These are phyloP conservation scores for Nephrotoma guestfalica DNA, from an alignment of 2,888 invertebrate species.

Conservation along the genomic window DNA sequence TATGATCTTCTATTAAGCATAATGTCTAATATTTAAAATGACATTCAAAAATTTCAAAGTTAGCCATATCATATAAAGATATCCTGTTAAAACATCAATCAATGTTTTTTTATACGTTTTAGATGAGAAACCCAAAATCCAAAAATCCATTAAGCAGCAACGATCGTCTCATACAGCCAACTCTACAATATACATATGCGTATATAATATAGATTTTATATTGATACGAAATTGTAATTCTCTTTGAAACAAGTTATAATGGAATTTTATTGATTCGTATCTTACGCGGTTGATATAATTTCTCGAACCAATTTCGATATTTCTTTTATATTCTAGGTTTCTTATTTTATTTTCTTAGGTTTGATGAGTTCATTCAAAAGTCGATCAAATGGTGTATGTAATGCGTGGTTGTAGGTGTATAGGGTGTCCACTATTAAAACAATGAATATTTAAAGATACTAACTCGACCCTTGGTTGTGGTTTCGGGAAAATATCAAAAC, in stretches of 20 bases:
- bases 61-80: not conserved
- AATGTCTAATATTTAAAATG: not conserved
- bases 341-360: not conserved
- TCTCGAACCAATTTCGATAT: not conserved
- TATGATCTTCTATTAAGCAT: not conserved
- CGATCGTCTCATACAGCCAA: not conserved
- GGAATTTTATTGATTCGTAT: conserved; percentile 3
- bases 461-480: too few species aligned
- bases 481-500: too few species aligned
- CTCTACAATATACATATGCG: not conserved
- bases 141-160: not conserved
- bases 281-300: conserved; percentile 1
- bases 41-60: not conserved
- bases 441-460: too few species aligned
- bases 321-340: not conserved
- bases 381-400: not conserved
- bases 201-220: not conserved
- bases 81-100: not conserved
- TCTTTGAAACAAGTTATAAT: conserved; percentile 1
- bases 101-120: not conserved
- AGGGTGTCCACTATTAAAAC: not conserved
- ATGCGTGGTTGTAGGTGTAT: not conserved
- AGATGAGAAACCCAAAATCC: not conserved
- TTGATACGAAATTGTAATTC: not conserved
- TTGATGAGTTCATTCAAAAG: conserved; percentile 3